Base-by-base conservation (phyloP, 2,113 vertebrate species). In the Furnarius figulus region DNA sequence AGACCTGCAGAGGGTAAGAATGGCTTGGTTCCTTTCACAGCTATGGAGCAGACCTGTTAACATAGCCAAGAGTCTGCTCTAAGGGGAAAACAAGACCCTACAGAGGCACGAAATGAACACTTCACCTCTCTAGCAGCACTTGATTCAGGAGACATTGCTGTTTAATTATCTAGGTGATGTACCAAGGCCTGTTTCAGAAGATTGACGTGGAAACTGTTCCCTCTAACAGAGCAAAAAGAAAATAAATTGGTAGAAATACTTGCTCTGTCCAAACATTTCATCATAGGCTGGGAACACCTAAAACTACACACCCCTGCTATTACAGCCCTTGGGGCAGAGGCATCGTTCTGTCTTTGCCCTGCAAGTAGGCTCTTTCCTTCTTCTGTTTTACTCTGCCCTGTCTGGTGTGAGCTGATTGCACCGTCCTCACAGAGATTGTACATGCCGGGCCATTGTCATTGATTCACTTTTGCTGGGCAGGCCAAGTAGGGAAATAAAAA, bases 1-100 rank as follows among this genome's bases (percentile, higher is more conserved):
- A 79, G 89, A 79, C 49, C 65, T 63, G 82, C 81, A 46, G 33
- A 75, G 73, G 65, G 73, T 52, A 74, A 33, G 33, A 70, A 97
- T 96, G 95, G 95, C 96, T 96, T 95, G 85, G 90, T 88, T 97
- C 96, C 95, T 96, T 90, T 92, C 86, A 88, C 86, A 94, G 88
- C 92, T 86, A 49, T 3, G 68, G 82, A 67, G 67, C 53, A 76
- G 14, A 62, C 19, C 81, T 76, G 63, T 30, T 47, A 77, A 66
- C 44, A 40, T 1, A 81, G 93, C 68, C 85, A 86, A 30, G 65
- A 74, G 56, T 19, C 84, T 78, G 80, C 80, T 78, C 77, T 14
- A 25, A 52, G 1, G 27, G 72, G 28, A 11, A 74, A 68, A 75
- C n/a, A 28, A 71, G 56, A 73, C 42, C 56, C 68, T 40, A 40